These are phyloP conservation scores for Priocnemis perturbator DNA, from an alignment of 2,888 invertebrate species.

Conservation along the genomic window DNA sequence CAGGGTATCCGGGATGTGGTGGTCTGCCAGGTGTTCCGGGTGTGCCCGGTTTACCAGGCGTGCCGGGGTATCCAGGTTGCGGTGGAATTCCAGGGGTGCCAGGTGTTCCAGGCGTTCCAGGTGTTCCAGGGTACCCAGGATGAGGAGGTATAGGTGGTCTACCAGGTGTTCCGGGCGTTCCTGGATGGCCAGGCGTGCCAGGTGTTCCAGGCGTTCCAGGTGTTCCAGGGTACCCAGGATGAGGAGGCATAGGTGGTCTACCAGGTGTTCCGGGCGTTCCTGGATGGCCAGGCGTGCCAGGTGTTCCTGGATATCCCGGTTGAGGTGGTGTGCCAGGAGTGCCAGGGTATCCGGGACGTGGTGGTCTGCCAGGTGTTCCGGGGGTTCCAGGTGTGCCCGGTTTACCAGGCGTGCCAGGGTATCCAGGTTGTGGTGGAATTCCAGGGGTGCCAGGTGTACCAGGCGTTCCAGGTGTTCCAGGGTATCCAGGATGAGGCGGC, in stretches of 20 bases:
- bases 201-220: constrained; percentile 60
- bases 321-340: constrained; percentile 47
- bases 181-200: constrained; percentile 21
- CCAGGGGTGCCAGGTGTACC: constrained; percentile 26
- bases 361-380: constrained; percentile 13
- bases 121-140: constrained; percentile 59
- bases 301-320: constrained; percentile 49
- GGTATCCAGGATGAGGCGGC: constrained; percentile 42
- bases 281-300: constrained; percentile 37
- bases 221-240: constrained; percentile 42
- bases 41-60: constrained; percentile 22
- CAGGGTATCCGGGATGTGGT: constrained; percentile 43
- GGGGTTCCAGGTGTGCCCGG: constrained; percentile 25
- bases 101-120: constrained; percentile 20
- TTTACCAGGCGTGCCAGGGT: not conserved
- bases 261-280: constrained; percentile 55
- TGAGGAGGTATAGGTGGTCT: constrained; percentile 54
- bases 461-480: constrained; percentile 39
- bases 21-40: constrained; percentile 28
- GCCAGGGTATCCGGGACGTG: constrained; percentile 40
- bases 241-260: constrained; percentile 65
- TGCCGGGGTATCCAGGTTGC: constrained; percentile 31
- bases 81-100: constrained; percentile 30
- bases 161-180: constrained; percentile 61
- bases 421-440: constrained; percentile 11